A percentile compares a stretch with the other conserved stretches of the same genome.
Conservation (phyloP, 2,797 vertebrate genomes). For the Heliangelus exortis region DNA sequence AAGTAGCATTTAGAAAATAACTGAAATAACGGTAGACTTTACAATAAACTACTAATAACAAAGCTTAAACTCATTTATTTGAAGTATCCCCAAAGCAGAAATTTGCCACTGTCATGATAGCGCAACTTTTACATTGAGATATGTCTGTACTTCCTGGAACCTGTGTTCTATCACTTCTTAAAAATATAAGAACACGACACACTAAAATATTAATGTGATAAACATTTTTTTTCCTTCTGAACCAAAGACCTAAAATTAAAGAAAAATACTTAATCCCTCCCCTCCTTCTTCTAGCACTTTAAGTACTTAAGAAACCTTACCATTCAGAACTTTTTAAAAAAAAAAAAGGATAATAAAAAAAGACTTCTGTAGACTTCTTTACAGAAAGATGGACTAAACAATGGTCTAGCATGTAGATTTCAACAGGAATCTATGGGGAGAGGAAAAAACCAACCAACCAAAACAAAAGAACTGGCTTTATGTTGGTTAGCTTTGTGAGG, state of each 20-base stretch:
- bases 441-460: too few species aligned
- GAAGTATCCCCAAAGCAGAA: neutral
- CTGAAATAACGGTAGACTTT: neutral
- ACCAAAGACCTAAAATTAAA: neutral
- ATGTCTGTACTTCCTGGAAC: neutral
- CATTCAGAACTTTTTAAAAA: neutral
- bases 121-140: neutral
- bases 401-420: neutral
- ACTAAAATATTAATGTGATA: neutral
- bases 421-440: neutral
- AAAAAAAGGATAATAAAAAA: neutral
- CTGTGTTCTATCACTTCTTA: neutral
- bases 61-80: neutral
- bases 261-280: neutral
- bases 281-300: neutral
- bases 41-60: neutral
- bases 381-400: neutral
- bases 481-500: neutral
- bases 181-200: neutral
- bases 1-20: neutral
- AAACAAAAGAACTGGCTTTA: neutral
- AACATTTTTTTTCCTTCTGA: neutral
- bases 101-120: neutral
- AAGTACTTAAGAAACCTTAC: neutral
- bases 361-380: neutral